Conservation (phyloP, 2,113 vertebrate species). For the Crypturellus undulatus region DNA sequence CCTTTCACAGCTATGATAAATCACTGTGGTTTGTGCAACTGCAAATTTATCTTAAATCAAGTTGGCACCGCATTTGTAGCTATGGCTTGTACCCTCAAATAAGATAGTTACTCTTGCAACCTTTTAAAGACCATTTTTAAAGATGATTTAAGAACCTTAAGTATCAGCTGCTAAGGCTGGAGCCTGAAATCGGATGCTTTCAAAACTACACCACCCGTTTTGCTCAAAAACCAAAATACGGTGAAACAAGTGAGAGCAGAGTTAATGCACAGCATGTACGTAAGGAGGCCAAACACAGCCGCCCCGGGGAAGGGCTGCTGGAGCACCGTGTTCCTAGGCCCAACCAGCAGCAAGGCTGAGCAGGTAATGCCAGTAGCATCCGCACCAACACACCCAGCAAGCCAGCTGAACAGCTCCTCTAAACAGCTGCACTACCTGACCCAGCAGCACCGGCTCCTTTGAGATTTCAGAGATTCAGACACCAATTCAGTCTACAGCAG, state of each 20-base stretch:
- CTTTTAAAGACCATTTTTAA: neutral
- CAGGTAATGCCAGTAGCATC: neutral
- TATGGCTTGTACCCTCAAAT: neutral
- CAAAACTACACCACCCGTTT: neutral
- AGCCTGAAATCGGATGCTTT: neutral
- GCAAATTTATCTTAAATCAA: slow-evolving; percentile 10
- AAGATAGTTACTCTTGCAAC: neutral
- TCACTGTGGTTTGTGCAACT: neutral
- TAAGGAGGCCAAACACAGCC: no score
- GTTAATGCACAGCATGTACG: neutral
- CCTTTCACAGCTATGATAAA: slow-evolving; percentile 43
- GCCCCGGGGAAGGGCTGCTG: no score
- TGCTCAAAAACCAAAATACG: neutral
- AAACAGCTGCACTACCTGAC: neutral
- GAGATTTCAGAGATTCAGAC: neutral
- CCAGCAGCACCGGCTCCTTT: neutral
- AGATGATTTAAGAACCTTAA: neutral
- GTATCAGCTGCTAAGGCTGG: neutral
- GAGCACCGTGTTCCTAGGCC: no score
- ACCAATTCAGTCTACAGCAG: neutral
- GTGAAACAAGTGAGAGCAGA: neutral
- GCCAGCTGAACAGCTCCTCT: no score
- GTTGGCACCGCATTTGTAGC: neutral
- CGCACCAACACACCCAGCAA: no score
- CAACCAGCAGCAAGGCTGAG: neutral